Evolutionary conservation across 2,888 invertebrate genomes (phyloP).

Genomic region (Criorhina ranunculi): DNA sequence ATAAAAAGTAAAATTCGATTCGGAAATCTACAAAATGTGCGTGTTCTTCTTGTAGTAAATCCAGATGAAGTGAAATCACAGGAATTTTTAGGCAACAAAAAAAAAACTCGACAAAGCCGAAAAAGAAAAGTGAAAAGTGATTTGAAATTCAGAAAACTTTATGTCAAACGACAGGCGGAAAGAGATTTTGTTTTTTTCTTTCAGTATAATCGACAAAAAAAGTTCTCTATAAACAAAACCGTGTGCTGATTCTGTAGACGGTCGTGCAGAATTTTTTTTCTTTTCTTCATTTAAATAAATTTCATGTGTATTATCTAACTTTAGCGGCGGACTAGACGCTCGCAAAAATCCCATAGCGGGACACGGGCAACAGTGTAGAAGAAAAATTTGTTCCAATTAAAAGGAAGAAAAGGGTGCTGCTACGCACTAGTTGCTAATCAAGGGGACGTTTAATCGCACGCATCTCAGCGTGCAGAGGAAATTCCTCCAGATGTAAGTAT

Average conservation of each 20-base stretch:
- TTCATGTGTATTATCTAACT: slow-evolving; percentile 67
- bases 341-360: slow-evolving; percentile 1
- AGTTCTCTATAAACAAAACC: slow-evolving; percentile 42
- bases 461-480: not conserved
- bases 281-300: slow-evolving; percentile 12
- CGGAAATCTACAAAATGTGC: slow-evolving; percentile 28
- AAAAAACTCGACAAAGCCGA: slow-evolving; percentile 23
- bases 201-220: not conserved
- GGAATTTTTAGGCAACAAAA: too few relatives aligned
- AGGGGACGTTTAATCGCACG: not conserved
- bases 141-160: slow-evolving; percentile 4
- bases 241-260: not conserved
- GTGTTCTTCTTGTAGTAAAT: slow-evolving; percentile 8
- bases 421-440: slow-evolving; percentile 60
- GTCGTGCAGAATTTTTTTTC: slow-evolving; percentile 10
- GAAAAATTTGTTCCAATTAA: slow-evolving; percentile 1
- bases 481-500: slow-evolving; percentile 39
- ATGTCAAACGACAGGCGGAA: not conserved
- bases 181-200: not conserved
- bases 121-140: slow-evolving; percentile 31
- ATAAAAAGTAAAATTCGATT: slow-evolving; percentile 64
- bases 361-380: slow-evolving; percentile 9
- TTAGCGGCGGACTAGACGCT: slow-evolving; percentile 28
- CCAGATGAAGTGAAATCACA: not conserved
- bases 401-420: slow-evolving; percentile 29